Base-by-base conservation (phyloP, 2,797 vertebrate genomes). In the Pangasius sanitwongsei region DNA sequence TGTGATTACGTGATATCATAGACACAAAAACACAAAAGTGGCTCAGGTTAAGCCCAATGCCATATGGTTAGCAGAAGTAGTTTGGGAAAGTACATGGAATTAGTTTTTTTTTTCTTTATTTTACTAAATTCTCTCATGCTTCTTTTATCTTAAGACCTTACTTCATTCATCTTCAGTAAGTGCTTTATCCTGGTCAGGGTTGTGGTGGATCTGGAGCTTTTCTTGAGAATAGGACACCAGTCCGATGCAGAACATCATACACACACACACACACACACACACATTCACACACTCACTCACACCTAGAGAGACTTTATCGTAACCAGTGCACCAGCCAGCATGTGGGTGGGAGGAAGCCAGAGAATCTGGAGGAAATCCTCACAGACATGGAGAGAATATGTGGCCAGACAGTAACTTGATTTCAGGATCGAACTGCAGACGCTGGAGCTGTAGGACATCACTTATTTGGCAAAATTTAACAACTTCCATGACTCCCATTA, bases 131-230 rank as follows among this genome's bases (percentile, higher is more conserved):
- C 2, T 37, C 67, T 34, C 15, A 37, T 34, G 31, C 16, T 70
- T 70, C 34, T 20, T 34, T 41, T 11, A 37, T 34, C 8, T 37
- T 23, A 41, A 8, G 44, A 44, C 4, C 72, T 75, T 28, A 75
- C 48, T 74, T 74, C 37, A 28, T 77, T 53, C 13, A 53, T 20
- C 53, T 31, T n/a, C 18, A 5, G 20, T 20, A 80, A 55, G 50
- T 80, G 18, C n/a, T 55, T 80, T 8, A 80, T 80, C 31, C 50
- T 55, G 50, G 78, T 81, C 78, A 81, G 18, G 78, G 16, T 59
- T n/a, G 6, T 50, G 48, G 75, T 74, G 15, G 34, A 41, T 41
- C 34, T 75, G 41, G 23, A 75, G 72, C 12, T 23, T 75, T 5
- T 69, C 23, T 77, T 48, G 25, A 75, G 4, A 53, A 44, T 44